Percentiles rank a stretch among this genome's conserved stretches.
Evolutionary conservation across 2,113 vertebrate species (phyloP).

Genomic region (Crotalus helleri): DNA sequence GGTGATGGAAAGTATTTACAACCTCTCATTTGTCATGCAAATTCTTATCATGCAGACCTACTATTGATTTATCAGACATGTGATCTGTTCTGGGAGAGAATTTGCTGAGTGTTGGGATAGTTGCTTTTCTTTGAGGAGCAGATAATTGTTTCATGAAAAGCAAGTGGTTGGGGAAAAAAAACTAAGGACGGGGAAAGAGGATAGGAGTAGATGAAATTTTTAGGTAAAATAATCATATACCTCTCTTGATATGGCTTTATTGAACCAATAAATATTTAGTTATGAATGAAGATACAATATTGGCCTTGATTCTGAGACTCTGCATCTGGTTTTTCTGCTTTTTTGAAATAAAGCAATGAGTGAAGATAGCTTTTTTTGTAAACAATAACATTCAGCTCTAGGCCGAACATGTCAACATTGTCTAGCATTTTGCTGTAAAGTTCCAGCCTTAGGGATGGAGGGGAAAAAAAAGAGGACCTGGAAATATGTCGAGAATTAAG

Average conservation of each 20-base stretch:
- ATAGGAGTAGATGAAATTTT: neutral
- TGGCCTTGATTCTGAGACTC: neutral
- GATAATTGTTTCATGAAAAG: neutral
- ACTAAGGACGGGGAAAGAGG: neutral
- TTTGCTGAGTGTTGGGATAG: neutral
- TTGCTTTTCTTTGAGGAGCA: neutral
- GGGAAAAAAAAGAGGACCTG: neutral
- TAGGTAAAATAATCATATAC: neutral
- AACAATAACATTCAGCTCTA: neutral
- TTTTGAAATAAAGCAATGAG: neutral
- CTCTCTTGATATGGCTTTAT: neutral
- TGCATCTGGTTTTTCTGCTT: neutral
- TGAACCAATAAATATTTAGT: neutral
- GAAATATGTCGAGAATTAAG: neutral
- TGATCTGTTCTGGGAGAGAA: neutral
- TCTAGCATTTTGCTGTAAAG: neutral
- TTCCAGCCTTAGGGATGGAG: neutral
- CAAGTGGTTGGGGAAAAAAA: neutral
- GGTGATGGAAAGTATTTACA: neutral
- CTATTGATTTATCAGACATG: neutral
- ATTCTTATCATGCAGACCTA: neutral
- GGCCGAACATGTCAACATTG: neutral
- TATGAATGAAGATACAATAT: neutral
- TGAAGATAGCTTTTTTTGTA: neutral
- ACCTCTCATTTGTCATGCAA: neutral